Evolutionary conservation across 2,797 vertebrate species (phyloP).

Genomic region (Pipistrellus pygmaeus): DNA sequence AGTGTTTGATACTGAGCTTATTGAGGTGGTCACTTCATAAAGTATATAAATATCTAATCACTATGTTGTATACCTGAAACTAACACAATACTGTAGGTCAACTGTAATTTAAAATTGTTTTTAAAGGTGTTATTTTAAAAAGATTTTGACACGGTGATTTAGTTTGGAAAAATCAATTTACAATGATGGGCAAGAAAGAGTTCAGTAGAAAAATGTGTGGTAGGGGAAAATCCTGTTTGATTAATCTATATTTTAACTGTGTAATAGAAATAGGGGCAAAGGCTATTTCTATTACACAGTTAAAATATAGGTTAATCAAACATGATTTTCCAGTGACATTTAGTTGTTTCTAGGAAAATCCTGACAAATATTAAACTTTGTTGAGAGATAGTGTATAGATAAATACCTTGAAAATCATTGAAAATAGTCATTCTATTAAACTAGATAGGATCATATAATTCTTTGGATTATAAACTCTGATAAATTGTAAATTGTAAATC

Average conservation of each 20-base stretch:
- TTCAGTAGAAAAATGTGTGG: background rate
- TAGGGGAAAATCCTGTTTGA: background rate
- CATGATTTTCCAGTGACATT: background rate
- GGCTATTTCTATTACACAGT: background rate
- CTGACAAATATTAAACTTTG: background rate
- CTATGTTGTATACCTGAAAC: background rate
- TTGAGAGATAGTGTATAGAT: background rate
- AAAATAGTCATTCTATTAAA: background rate
- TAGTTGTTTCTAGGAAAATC: background rate
- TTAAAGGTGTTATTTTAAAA: background rate
- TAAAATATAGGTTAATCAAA: background rate
- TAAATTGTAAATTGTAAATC: background rate
- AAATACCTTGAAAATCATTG: background rate
- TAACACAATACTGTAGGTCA: background rate
- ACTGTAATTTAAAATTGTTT: background rate
- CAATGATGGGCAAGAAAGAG: background rate
- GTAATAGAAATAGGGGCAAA: background rate
- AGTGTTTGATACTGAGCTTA: background rate
- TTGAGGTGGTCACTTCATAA: background rate
- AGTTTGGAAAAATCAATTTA: constrained; percentile 7
- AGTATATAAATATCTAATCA: background rate
- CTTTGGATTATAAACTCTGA: background rate
- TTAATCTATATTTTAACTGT: too few species aligned
- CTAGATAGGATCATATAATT: background rate
- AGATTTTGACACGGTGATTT: background rate